Conservation (phyloP, 2,113 vertebrate species). For the Vombatus ursinus region DNA sequence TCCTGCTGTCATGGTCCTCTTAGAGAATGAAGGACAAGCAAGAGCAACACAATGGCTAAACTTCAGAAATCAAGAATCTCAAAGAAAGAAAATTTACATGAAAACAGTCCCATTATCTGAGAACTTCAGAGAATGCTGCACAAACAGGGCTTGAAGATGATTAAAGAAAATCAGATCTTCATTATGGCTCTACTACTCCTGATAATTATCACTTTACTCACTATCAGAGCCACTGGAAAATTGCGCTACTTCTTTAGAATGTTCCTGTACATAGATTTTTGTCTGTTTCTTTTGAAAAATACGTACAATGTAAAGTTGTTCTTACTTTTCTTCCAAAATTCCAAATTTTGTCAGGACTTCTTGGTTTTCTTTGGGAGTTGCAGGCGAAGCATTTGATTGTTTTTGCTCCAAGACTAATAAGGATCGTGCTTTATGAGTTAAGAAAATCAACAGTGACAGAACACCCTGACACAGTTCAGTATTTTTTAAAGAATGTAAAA, state of each 20-base stretch:
- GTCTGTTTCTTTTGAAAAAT: slow-evolving; percentile 13
- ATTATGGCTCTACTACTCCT: neutral
- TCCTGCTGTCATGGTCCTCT: too few relatives aligned
- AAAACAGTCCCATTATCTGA: slow-evolving; percentile 71
- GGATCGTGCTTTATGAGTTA: slow-evolving; percentile 79
- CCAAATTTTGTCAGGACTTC: slow-evolving; percentile 63
- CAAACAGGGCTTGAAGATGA: slow-evolving; percentile 60
- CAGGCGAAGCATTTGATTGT: slow-evolving; percentile 70
- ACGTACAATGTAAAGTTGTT: slow-evolving; percentile 4
- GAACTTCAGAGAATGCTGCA: slow-evolving; percentile 69
- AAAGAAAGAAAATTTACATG: slow-evolving; percentile 68
- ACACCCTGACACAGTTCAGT: slow-evolving; percentile 69
- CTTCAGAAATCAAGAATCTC: slow-evolving; percentile 61
- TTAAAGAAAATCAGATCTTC: slow-evolving; percentile 69
- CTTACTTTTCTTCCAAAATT: slow-evolving; percentile 24
- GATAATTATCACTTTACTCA: neutral
- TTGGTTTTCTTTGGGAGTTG: slow-evolving; percentile 67
- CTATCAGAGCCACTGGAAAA: slow-evolving; percentile 51
- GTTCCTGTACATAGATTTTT: slow-evolving; percentile 24
- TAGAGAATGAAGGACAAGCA: too few relatives aligned
- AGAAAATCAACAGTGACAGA: slow-evolving; percentile 77
- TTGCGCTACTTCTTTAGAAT: slow-evolving; percentile 59
- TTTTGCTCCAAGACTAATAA: slow-evolving; percentile 71
- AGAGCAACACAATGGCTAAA: neutral
- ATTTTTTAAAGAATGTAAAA: slow-evolving; percentile 77